These are phyloP conservation scores for Zygogramma bicolorata DNA, from an alignment of 2,888 invertebrate species.

Conservation along the genomic window DNA sequence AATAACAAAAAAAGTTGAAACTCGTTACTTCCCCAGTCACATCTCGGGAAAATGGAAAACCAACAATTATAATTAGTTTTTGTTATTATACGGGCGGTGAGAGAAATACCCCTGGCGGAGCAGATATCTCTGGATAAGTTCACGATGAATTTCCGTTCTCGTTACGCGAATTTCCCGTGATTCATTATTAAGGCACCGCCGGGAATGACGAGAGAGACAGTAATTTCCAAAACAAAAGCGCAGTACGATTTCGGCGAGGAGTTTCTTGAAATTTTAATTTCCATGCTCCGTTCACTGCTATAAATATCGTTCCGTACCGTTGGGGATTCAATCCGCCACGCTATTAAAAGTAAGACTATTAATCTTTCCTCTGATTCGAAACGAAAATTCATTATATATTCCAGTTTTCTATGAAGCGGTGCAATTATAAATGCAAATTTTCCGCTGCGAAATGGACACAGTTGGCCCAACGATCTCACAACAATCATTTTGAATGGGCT, in stretches of 20 bases:
- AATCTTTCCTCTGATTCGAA: conserved; percentile 6
- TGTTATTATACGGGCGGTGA: neutral
- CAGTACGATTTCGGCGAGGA: conserved; percentile 4
- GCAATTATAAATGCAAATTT: conserved; percentile 10
- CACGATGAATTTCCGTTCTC: neutral
- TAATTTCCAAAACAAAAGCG: conserved; percentile 3
- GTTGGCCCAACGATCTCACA: neutral
- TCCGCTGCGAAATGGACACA: neutral
- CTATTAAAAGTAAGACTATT: conserved; percentile 10
- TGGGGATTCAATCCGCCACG: neutral
- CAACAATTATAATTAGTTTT: neutral
- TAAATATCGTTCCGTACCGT: conserved; percentile 2
- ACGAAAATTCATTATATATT: conserved; percentile 12
- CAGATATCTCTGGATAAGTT: neutral
- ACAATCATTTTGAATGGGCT: neutral
- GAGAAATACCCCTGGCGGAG: neutral
- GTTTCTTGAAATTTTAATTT: conserved; percentile 21
- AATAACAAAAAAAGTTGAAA: too few species aligned
- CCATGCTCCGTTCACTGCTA: neutral
- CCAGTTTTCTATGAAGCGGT: conserved; percentile 8
- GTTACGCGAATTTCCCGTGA: neutral
- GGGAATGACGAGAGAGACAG: conserved; percentile 6
- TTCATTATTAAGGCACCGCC: conserved; percentile 3
- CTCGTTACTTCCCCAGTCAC: too few species aligned
- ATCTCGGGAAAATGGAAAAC: neutral